Base-by-base conservation (phyloP, 2,113 vertebrate genomes). In the Stigmatopora argus region DNA sequence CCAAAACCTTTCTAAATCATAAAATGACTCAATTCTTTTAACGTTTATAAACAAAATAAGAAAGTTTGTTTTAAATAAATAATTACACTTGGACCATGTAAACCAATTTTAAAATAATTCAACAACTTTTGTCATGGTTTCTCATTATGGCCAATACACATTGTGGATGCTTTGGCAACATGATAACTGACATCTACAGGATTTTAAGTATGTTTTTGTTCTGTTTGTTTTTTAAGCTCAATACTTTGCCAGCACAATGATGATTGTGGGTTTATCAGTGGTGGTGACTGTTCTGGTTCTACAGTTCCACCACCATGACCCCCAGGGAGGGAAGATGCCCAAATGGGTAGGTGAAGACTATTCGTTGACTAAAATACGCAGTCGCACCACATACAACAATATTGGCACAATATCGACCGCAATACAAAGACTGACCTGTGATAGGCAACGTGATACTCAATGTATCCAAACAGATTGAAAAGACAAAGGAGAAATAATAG, bases 181-280 rank as follows among this genome's bases (percentile, higher is more conserved):
- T 41, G 38, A 4, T 7, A 41, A 41, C 9, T 1, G 6, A 41
- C 38, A 23, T 15, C 13, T 1, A 26, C 13, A 55, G 23, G 10
- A 1, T 55, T 55, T 55, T 55, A 31, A 55, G 4, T 31, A 7
- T 56, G 53, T 31, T 55, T 56, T 31, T 56, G 13, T 31, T 26
- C 52, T 31, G 14, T 31, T 56, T 31, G 5, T 31, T 31, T 52
- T 72, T 77, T 62, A 80, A 96, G 94, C 93, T 81, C 94, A 95
- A 77, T 96, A 96, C 86, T 95, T 96, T 1, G 93, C 94, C 7
- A 94, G 93, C 75, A 95, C 94, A 70, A 95, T 96, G 94, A 92
- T 95, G 85, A 95, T 96, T 0, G 93, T 95, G 75, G 94, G 93
- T 35, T 79, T 95, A 55, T 96, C 94, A 17, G 92, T 96, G 61